phyloP scores from a whole-genome alignment of 1,140 invertebrate species.

The Nasonia longicornis region DNA sequence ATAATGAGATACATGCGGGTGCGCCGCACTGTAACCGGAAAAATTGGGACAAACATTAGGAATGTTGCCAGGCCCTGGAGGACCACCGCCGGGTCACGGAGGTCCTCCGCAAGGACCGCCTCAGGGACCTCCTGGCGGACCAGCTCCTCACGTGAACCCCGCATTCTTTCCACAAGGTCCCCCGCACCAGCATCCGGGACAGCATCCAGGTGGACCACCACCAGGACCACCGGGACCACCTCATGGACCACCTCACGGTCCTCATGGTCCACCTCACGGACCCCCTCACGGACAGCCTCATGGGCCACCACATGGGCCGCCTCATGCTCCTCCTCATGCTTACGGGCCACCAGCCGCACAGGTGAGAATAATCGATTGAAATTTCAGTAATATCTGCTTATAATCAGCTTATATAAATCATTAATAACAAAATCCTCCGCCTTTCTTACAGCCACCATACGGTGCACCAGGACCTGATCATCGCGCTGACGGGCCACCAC shows the following conservation, averaged over 20 bases:
- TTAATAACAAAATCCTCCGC: background rate
- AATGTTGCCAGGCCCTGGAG: constrained; percentile 71
- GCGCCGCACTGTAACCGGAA: constrained; percentile 40
- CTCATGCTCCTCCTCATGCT: constrained; percentile 72
- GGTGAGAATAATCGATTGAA: constrained; percentile 49
- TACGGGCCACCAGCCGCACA: constrained; percentile 71
- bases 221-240: constrained; percentile 73
- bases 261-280: constrained; percentile 74
- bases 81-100: constrained; percentile 74
- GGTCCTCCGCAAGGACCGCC: constrained; percentile 73
- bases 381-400: background rate
- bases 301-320: constrained; percentile 73
- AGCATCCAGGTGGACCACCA: constrained; percentile 73
- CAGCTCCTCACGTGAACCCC: constrained; percentile 95
- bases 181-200: constrained; percentile 72
- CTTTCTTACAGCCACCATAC: constrained; percentile 64
- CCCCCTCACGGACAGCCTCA: constrained; percentile 73
- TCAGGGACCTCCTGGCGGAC: constrained; percentile 75
- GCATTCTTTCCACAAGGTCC: constrained; percentile 91
- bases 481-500: constrained; percentile 72
- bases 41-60: constrained; percentile 50
- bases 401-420: background rate
- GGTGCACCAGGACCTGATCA: constrained; percentile 71
- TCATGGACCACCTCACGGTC: constrained; percentile 72
- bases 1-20: background rate